Base-by-base conservation (phyloP, 2,888 invertebrate genomes). In the Zhengitettix transpicula region DNA sequence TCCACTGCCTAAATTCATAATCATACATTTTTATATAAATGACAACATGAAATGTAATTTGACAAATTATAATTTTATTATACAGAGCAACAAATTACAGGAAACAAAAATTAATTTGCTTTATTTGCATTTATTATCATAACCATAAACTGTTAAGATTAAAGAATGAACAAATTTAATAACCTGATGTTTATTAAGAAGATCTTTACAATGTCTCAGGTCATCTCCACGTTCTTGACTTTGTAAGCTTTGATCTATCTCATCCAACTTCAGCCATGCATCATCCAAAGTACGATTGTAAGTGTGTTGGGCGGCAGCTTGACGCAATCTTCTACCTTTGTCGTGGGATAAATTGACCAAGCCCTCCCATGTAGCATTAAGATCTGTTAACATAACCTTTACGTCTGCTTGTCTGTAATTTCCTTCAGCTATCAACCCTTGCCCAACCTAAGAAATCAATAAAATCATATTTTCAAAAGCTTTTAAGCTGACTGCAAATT, bases 171-270 rank as follows among this genome's bases (percentile, higher is more conserved):
- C 47, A 47, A 5, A 47, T n/a, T n/a, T 2, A 57, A 52, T 47
- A 63, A 84, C 77, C 75, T 93, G 91, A 67, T 95, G 95, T 69
- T 91, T 90, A 67, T 90, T 90, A 44, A 97, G 78, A 17, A 95
- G 77, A 64, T 94, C 85, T 71, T 93, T 91, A 71, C 96, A 97
- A 66, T 91, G 89, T 62, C 96, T 79, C 54, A 98, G 77, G 75
- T 98, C 97, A 0, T 81, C 82, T 3, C 96, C 96, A 0, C 89
- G 82, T 73, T 93, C 91, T 52, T 84, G 83, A 65, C 89, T 88
- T 67, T 81, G 81, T 51, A 97, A 77, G 0, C 84, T 82, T 1
- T 78, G 77, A 68, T 92, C 89, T 67, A 99, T 79, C 70, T 96
- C 95, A 61, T 85, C 84, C 15, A 98, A 77, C 66, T 93, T 90